phyloP scores from a whole-genome alignment of 2,888 invertebrate species.

The Phengaris alcon region DNA sequence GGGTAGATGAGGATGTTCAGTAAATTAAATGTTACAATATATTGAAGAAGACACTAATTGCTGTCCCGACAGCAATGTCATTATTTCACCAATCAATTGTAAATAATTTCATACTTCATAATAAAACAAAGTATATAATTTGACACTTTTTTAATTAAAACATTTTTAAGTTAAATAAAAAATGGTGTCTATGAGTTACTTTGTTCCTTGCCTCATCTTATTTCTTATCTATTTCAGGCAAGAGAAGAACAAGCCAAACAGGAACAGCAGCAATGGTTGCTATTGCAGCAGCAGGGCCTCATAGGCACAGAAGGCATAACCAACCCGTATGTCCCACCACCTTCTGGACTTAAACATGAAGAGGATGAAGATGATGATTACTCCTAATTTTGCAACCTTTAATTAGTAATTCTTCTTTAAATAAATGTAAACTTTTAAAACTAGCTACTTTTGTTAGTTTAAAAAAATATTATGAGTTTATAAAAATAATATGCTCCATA shows the following conservation, averaged over 20 bases:
- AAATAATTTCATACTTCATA: no score
- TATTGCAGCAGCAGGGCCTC: constrained; percentile 82
- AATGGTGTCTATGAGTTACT: no score
- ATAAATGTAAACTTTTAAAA: constrained; percentile 1
- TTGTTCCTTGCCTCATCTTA: neutral
- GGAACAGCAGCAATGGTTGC: constrained; percentile 95
- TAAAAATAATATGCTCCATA: no score
- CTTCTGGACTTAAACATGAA: constrained; percentile 57
- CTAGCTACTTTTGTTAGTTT: neutral
- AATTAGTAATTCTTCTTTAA: neutral
- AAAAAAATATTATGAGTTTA: neutral
- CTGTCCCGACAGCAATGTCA: no score
- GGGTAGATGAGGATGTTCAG: no score
- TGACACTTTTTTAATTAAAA: no score
- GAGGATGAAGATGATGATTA: constrained; percentile 77
- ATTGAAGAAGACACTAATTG: no score
- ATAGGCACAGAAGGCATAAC: constrained; percentile 58
- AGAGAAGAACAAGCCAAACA: constrained; percentile 95
- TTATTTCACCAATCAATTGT: no score
- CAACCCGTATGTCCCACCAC: constrained; percentile 67
- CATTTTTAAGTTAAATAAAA: no score
- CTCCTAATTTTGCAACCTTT: constrained; percentile 49
- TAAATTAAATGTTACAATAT: no score
- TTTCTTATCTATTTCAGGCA: constrained; percentile 70
- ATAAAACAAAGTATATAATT: no score